phyloP scores from a whole-genome alignment of 2,888 invertebrate species.

The Synergus japonicus region DNA sequence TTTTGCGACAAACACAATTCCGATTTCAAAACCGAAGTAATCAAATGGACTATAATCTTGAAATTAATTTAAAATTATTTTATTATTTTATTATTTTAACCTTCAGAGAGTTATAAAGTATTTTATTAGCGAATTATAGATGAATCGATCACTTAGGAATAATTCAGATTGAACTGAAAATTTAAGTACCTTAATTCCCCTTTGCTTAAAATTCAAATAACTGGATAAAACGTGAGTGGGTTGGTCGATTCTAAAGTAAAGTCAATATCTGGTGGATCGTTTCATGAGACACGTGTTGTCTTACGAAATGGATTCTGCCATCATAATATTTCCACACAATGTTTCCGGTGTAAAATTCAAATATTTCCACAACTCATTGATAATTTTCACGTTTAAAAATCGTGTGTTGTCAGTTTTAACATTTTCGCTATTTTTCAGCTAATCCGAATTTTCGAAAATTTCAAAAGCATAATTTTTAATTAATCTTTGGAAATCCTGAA shows the following conservation, averaged over 20 bases:
- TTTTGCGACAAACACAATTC: not conserved
- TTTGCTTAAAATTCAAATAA: conserved; percentile 1
- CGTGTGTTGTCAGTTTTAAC: not conserved
- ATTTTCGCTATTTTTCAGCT: not conserved
- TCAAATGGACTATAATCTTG: not conserved
- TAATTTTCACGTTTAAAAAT: not conserved
- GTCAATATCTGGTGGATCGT: not conserved
- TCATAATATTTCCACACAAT: conserved; percentile 12
- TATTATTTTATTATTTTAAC: not conserved
- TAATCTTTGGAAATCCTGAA: too few relatives aligned
- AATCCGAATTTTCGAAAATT: not conserved
- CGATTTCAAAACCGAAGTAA: not conserved
- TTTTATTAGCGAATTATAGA: not conserved
- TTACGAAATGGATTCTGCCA: conserved; percentile 22
- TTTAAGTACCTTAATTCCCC: too few relatives aligned
- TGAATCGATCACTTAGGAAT: not conserved
- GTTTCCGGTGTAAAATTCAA: not conserved
- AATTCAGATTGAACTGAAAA: not conserved
- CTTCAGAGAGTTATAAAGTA: not conserved
- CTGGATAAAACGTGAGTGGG: not conserved
- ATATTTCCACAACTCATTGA: not conserved
- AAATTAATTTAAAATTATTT: not conserved
- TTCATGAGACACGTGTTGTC: not conserved
- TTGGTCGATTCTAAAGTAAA: not conserved
- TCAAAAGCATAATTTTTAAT: too few relatives aligned